Conservation (phyloP, 2,113 vertebrate species). For the Colossoma macropomum region DNA sequence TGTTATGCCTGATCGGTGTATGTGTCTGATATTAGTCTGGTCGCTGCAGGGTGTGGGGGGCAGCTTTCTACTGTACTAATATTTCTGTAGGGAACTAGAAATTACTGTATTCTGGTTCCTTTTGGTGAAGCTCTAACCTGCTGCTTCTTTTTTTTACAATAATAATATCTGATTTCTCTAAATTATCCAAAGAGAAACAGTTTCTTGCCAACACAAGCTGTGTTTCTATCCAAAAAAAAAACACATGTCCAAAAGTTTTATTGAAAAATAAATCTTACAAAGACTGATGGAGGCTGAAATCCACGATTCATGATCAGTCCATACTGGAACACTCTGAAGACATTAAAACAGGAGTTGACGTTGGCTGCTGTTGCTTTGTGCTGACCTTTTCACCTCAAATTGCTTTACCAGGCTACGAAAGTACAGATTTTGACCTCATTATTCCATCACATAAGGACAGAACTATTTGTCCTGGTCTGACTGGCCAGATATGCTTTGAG, state of each 20-base stretch:
- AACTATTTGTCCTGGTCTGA: background rate
- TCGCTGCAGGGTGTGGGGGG: background rate
- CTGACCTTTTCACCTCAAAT: background rate
- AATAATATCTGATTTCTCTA: too few species aligned
- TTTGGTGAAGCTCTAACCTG: background rate
- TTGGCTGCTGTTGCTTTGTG: background rate
- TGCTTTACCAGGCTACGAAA: background rate
- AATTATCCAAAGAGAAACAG: too few species aligned
- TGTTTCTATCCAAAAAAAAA: too few species aligned
- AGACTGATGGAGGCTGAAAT: background rate
- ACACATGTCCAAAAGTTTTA: background rate
- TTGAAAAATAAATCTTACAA: too few species aligned
- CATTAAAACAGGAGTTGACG: too few species aligned
- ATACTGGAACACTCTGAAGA: background rate
- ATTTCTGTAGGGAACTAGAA: background rate
- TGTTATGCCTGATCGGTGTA: too few species aligned
- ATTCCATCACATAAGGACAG: background rate
- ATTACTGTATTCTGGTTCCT: background rate
- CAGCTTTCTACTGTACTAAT: background rate
- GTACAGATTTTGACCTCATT: slow-evolving; percentile 9
- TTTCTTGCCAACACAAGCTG: too few species aligned
- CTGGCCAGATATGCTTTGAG: background rate
- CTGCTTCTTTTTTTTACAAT: too few species aligned
- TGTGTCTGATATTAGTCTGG: background rate
- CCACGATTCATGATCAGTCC: background rate